Conservation (phyloP, 2,888 invertebrate species). For the Cantharis flavilabris region DNA sequence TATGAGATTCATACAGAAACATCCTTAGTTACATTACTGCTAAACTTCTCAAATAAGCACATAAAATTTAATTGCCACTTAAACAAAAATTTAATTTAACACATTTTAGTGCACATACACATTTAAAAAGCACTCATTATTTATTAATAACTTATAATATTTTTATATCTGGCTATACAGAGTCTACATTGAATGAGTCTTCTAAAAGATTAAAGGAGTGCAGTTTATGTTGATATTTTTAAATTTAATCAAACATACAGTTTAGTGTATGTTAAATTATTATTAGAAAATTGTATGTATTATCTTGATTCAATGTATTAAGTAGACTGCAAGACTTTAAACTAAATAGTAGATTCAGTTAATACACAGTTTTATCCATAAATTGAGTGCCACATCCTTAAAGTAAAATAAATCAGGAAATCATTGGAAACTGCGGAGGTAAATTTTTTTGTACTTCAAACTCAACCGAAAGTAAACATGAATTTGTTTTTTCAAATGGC, state of each 20-base stretch:
- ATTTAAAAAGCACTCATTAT: not conserved
- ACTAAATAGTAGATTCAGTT: too few species aligned
- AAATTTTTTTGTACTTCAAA: too few species aligned
- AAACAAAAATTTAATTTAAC: not conserved
- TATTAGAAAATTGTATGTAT: not conserved
- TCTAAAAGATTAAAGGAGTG: not conserved
- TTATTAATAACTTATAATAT: not conserved
- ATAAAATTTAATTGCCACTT: not conserved
- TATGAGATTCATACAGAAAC: not conserved
- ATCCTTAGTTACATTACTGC: not conserved
- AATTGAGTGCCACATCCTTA: too few species aligned
- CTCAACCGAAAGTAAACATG: too few species aligned
- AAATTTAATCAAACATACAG: not conserved
- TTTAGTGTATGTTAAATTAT: not conserved
- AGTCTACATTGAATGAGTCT: not conserved
- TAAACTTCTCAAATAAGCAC: not conserved
- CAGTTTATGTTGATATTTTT: not conserved
- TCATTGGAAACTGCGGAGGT: too few species aligned
- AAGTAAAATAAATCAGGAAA: too few species aligned
- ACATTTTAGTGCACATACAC: not conserved
- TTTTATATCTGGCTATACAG: too few species aligned
- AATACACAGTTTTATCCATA: too few species aligned
- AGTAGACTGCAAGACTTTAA: not conserved
- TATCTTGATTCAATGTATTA: not conserved
- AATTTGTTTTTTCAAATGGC: too few species aligned